These are phyloP conservation scores for Pygoscelis antarcticus DNA, from an alignment of 2,113 vertebrate genomes.

Conservation along the genomic window DNA sequence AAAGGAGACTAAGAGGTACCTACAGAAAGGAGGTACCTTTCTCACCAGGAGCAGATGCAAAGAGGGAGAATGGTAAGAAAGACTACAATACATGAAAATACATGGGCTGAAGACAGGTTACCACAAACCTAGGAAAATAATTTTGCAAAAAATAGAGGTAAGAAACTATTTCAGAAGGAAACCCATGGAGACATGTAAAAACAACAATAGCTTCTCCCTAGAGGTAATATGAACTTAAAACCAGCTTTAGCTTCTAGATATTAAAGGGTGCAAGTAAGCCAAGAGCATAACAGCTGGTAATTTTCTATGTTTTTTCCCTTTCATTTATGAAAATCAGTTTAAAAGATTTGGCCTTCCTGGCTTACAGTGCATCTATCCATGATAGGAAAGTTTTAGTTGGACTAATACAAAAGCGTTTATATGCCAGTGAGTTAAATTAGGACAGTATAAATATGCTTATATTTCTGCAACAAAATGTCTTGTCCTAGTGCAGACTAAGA, in stretches of 20 bases:
- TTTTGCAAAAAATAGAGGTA: neutral
- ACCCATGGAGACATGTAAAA: neutral
- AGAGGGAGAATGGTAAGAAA: neutral
- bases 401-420: neutral
- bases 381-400: neutral
- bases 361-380: neutral
- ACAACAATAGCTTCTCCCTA: neutral
- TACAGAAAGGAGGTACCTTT: neutral
- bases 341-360: neutral
- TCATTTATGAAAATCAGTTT: neutral
- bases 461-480: neutral
- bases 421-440: neutral
- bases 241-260: neutral
- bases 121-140: neutral
- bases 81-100: neutral
- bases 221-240: neutral
- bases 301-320: neutral
- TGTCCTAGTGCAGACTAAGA: neutral
- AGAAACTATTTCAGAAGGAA: neutral
- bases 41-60: neutral
- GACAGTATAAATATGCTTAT: neutral
- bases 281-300: neutral
- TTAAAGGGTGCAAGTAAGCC: neutral
- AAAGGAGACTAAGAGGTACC: neutral
- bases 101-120: neutral